Conservation (phyloP, 2,888 invertebrate species). For the Lasius fuliginosus region DNA sequence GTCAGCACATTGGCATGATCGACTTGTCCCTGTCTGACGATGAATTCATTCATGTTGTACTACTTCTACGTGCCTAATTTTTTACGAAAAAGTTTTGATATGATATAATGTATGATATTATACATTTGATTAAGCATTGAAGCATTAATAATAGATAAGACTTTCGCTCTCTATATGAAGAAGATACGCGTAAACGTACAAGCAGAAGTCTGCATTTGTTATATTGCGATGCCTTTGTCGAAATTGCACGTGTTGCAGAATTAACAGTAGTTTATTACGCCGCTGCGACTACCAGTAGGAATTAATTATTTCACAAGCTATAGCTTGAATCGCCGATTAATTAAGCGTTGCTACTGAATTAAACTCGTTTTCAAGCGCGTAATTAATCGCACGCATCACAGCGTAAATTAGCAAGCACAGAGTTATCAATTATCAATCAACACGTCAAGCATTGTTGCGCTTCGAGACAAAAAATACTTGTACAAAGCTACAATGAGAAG, state of each 20-base stretch:
- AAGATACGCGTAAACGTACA: not conserved
- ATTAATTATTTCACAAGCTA: conserved; percentile 48
- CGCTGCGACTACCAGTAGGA: conserved; percentile 9
- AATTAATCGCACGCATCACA: conserved; percentile 41
- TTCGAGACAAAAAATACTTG: conserved; percentile 1
- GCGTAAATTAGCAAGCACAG: conserved; percentile 19
- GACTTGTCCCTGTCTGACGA: conserved; percentile 44
- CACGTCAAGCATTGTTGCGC: conserved; percentile 22
- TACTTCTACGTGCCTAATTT: not conserved
- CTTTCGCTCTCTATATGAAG: not conserved
- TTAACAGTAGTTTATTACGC: conserved; percentile 33
- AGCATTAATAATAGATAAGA: not conserved
- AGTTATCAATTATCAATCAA: conserved; percentile 51
- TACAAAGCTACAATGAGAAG: not conserved
- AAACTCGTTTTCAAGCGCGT: conserved; percentile 35
- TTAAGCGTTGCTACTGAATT: conserved; percentile 46
- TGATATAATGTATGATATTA: not conserved
- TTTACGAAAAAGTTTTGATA: not conserved
- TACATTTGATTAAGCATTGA: not conserved
- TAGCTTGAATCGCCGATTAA: conserved; percentile 42
- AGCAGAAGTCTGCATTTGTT: not conserved
- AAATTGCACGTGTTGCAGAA: conserved; percentile 14
- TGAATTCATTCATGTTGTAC: conserved; percentile 16
- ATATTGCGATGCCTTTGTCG: not conserved
- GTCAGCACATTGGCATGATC: conserved; percentile 64